Evolutionary conservation across 2,797 vertebrate genomes (phyloP).

Genomic region (Danio aesculapii): DNA sequence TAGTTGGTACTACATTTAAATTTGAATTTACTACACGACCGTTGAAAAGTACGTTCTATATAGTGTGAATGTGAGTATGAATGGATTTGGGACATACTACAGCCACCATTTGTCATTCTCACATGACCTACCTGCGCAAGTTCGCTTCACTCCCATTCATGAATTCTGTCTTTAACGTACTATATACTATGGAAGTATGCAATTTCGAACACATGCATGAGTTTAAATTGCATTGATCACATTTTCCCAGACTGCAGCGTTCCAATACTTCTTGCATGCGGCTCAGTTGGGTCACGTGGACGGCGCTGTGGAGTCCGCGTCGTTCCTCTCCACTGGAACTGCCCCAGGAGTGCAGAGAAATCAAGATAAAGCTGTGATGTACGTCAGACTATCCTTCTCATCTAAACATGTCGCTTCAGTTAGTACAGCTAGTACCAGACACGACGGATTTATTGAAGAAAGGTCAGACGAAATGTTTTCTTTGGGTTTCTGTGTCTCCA

Average conservation of each 20-base stretch:
- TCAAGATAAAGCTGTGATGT: constrained; percentile 87
- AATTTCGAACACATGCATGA: not conserved
- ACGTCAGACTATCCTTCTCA: constrained; percentile 65
- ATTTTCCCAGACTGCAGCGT: constrained; percentile 83
- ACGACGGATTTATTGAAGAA: not conserved
- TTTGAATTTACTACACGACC: too few species aligned
- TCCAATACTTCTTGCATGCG: constrained; percentile 86
- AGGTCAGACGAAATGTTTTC: too few species aligned
- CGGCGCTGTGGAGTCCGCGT: constrained; percentile 83
- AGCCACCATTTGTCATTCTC: too few species aligned
- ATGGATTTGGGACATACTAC: too few species aligned
- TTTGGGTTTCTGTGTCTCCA: constrained; percentile 71
- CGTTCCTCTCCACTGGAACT: constrained; percentile 87
- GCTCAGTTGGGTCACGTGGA: constrained; percentile 84
- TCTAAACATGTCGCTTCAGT: not conserved
- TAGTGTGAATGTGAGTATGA: too few species aligned
- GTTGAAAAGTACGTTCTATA: too few species aligned
- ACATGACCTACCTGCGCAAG: too few species aligned
- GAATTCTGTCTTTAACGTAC: too few species aligned
- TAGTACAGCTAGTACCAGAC: not conserved
- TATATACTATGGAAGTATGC: too few species aligned
- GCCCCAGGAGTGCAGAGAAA: constrained; percentile 84
- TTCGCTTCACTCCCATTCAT: too few species aligned
- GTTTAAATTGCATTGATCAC: constrained; percentile 23
- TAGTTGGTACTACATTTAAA: too few species aligned